Evolutionary conservation across 2,797 vertebrate genomes (phyloP).

Genomic region (Galago senegalensis): DNA sequence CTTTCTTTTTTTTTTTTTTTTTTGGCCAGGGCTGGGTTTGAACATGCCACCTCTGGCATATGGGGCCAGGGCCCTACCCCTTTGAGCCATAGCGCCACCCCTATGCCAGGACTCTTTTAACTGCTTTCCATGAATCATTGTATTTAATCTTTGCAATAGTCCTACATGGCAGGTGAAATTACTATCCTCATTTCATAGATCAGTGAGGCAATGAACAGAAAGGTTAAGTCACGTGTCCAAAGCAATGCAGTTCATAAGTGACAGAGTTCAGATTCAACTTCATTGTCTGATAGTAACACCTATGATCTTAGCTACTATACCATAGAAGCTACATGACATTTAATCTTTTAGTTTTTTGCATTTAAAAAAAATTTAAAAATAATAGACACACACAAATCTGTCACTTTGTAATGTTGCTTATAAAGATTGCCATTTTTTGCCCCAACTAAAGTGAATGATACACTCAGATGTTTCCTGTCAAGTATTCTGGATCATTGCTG

Average conservation of each 20-base stretch:
- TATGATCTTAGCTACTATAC: not conserved
- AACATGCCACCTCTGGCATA: too few relatives aligned
- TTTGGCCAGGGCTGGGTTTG: too few relatives aligned
- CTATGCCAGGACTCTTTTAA: not conserved
- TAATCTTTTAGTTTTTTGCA: not conserved
- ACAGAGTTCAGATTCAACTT: not conserved
- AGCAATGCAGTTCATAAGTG: not conserved
- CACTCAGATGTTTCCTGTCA: not conserved
- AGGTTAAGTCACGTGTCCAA: constrained; percentile 3
- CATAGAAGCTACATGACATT: not conserved
- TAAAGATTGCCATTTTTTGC: constrained; percentile 19
- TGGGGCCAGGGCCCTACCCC: too few relatives aligned
- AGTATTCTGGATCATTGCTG: not conserved
- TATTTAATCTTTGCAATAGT: not conserved
- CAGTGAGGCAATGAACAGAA: not conserved
- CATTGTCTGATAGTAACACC: not conserved
- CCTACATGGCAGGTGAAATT: not conserved
- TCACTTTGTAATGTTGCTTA: constrained; percentile 14
- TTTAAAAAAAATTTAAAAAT: constrained; percentile 41
- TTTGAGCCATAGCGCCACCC: too few relatives aligned
- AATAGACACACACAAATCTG: constrained; percentile 12
- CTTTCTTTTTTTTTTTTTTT: too few relatives aligned
- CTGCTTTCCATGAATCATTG: not conserved
- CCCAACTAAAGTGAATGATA: constrained; percentile 31
- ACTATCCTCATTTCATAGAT: not conserved